Evolutionary conservation across 2,888 invertebrate species (phyloP), one percentile per base, ranked within the genome.

Genomic region (Danaus chrysippus): DNA sequence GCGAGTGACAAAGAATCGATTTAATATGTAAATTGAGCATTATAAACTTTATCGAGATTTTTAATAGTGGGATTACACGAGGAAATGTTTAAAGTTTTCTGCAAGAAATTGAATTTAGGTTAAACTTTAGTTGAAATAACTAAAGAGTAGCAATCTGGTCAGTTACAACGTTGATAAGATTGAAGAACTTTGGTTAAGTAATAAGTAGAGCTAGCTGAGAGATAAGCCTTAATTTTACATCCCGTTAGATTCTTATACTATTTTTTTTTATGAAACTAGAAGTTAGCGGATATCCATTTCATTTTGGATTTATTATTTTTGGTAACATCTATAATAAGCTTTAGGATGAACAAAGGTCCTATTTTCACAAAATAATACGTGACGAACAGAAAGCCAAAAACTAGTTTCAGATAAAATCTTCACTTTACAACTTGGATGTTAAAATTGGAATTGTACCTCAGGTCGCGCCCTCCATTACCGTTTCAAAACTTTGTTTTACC

Each of bases 381-480:
- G 23, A 59, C 10, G 42, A 61, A 56, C 42, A 17, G 46, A 9
- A n/a, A 46, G 43, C 13, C 56, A 42, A 54, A 61, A 66, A 55
- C 59, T 53, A 62, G 42, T 59, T 66, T 61, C 17, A 65, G 69
- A 69, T 69, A 63, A 62, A 66, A 69, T 69, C 69, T 61, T 61
- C 49, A 44, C 54, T 59, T 63, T 63, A 54, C 42, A 55, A 55
- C 61, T 52, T 61, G 58, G 41, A 42, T 54, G 54, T 57, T 61
- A 61, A 66, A 69, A 66, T 68, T 63, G 64, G 58, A 44, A 66
- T 55, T 60, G 61, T 54, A 41, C 63, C 61, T 60, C 57, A 66
- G 68, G 69, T 66, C 64, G 60, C 44, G 57, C 58, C 66, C 59
- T 57, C 60, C 63, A 70, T 68, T 67, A 70, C 66, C 63, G 66